Evolutionary conservation across 2,797 vertebrate genomes (phyloP), one percentile per base, ranked within the genome.

Genomic region (Hybognathus amarus): DNA sequence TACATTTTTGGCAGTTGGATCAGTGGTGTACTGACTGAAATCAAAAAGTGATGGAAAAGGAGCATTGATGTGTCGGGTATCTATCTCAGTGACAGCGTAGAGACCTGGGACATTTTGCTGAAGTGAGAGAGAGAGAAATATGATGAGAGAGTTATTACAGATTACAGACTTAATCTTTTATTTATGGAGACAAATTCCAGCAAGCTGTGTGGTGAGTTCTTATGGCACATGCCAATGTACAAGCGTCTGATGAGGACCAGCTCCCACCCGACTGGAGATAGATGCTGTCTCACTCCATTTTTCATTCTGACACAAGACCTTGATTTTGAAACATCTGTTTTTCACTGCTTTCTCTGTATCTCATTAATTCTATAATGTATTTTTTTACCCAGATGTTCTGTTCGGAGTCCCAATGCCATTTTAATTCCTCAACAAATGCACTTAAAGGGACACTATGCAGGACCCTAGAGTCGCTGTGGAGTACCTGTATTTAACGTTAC

Each of bases 141-240:
- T 50, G 70, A 68, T 30, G 33, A 82, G 30, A 67, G 79, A 84
- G 12, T 71, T 71, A 83, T 52, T 71, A 70, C 82, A 83, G 75
- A 78, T 83, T 83, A 83, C 67, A 71, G 40, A 63, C 76, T 10
- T 71, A 83, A 86, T 87, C 67, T 86, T 86, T 87, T 89, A 85
- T 89, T 89, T 87, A 87, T 89, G 73, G 84, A 84, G 84, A 85
- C 87, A 85, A 88, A 88, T 84, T 83, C 59, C 82, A 77, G 86
- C 79, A 84, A 81, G 69, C 76, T 67, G 66, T 36, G 12, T 42
- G 68, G 61, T 66, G 73, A 83, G 77, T 54, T 71, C 82, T 80
- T 50, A 80, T 86, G 84, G 77, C 80, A 80, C 80, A 78, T 81
- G 80, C 69, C 86, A 85, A 67, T 50, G 52, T 75, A 83, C 75